Evolutionary conservation across 2,888 invertebrate species (phyloP).

Genomic region (Trichopoda pennipes): DNA sequence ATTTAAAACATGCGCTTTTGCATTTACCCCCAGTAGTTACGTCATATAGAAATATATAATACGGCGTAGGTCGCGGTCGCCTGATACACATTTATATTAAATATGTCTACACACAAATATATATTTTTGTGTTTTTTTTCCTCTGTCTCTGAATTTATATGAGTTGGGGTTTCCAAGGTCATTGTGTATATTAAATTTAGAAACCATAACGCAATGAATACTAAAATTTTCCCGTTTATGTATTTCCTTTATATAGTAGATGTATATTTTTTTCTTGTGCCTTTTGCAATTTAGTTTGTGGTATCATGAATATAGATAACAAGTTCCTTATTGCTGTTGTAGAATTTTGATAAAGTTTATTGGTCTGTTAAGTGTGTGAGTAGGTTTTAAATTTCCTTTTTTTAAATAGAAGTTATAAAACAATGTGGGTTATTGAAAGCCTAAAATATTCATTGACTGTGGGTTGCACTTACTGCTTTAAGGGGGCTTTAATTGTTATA

Average conservation of each 20-base stretch:
- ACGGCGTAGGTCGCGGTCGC: slow-evolving; percentile 67
- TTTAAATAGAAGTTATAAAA: background rate
- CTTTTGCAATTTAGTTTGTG: slow-evolving; percentile 1
- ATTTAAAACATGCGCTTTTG: slow-evolving; percentile 63
- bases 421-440: no score
- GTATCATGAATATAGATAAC: background rate
- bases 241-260: background rate
- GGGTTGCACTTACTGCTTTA: no score
- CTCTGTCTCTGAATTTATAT: slow-evolving; percentile 9
- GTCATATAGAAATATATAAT: slow-evolving; percentile 43
- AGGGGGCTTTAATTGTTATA: no score
- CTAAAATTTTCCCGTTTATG: slow-evolving; percentile 3
- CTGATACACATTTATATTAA: slow-evolving; percentile 34
- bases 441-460: no score
- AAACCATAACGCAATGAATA: slow-evolving; percentile 41
- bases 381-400: background rate
- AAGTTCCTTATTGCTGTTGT: slow-evolving; percentile 8
- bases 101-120: slow-evolving; percentile 8
- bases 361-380: background rate
- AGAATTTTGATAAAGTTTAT: background rate
- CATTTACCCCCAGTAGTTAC: slow-evolving; percentile 58
- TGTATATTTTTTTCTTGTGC: background rate
- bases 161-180: slow-evolving; percentile 60
- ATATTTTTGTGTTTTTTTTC: slow-evolving; percentile 3
- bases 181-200: slow-evolving; percentile 47